Evolutionary conservation across 2,113 vertebrate species (phyloP), one percentile per base, ranked within the genome.

Genomic region (Gopherus evgoodei): DNA sequence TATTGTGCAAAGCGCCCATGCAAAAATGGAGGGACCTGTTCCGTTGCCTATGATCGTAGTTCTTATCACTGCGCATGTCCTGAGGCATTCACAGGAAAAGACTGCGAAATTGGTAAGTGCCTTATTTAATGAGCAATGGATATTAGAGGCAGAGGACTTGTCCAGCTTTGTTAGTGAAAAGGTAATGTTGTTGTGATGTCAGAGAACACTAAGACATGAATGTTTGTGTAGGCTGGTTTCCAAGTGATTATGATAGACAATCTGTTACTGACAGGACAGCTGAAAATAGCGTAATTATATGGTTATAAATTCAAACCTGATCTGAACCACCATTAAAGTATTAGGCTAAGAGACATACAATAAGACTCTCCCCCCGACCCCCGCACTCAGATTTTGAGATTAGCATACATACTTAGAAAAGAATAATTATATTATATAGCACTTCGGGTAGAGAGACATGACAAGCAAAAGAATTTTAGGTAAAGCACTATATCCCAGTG

Each of bases 21-120:
- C 96, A 97, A 97, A 94, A 98, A 99, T 0, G 98, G 99, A 35
- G 99, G 99, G 3, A 96, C 97, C 9, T 99, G 99, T 95, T 95
- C 90, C 35, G 84, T 10, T 14, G n/a, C 93, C 2, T 98, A 98
- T 0, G 89, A 94, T 42, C 87, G 38, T 0, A 56, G 2, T 22
- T 95, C 93, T 6, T 98, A 99, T 31, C 97, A 98, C 90, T 99
- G 99, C 87, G 86, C 95, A 50, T 99, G 99, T 96, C 98, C 98
- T 0, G 96, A 97, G 80, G 96, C 96, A 81, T 99, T 99, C 98
- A 98, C 93, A 0, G 99, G 99, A n/a, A 84, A 65, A 53, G 81
- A 98, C 81, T 99, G 99, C 22, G 96, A 98, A 89, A 97, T 97
- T 49, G 98, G 99, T 99, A 96, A 97, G 99, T 96, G 83, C 44